Percentiles rank a stretch among this genome's conserved stretches.
phyloP scores from a whole-genome alignment of 2,888 invertebrate species.

The Schizotus pectinicornis region DNA sequence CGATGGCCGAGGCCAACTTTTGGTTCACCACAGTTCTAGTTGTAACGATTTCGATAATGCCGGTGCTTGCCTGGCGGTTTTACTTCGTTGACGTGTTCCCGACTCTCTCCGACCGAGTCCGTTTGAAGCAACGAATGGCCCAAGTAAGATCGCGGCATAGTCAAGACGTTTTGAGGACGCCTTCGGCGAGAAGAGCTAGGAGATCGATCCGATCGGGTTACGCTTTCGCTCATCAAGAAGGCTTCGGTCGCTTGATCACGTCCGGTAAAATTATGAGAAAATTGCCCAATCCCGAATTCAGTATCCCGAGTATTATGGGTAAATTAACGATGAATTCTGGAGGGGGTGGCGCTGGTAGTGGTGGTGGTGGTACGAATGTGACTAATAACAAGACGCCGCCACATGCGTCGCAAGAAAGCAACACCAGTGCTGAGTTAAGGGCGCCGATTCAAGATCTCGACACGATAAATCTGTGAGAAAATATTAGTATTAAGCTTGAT shows the following conservation, averaged over 20 bases:
- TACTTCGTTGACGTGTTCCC: constrained; percentile 92
- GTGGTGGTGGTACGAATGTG: constrained; percentile 37
- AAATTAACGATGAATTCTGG: constrained; percentile 56
- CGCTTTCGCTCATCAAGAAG: constrained; percentile 98
- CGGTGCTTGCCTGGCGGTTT: constrained; percentile 93
- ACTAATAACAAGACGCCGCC: constrained; percentile 45
- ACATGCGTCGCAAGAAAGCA: constrained; percentile 48
- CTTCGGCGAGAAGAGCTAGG: constrained; percentile 86
- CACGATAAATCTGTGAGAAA: constrained; percentile 69
- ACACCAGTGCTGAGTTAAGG: constrained; percentile 52
- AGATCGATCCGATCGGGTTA: constrained; percentile 95
- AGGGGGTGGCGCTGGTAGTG: constrained; percentile 12
- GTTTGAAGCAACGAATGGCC: constrained; percentile 79
- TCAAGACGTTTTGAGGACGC: constrained; percentile 81
- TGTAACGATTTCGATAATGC: constrained; percentile 84
- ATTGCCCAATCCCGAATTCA: constrained; percentile 79
- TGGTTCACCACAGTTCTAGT: constrained; percentile 84
- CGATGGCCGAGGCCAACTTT: constrained; percentile 88
- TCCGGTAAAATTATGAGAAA: constrained; percentile 95
- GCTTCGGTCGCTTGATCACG: constrained; percentile 95
- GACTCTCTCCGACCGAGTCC: constrained; percentile 89
- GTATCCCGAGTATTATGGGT: constrained; percentile 65
- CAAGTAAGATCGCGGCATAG: constrained; percentile 72
- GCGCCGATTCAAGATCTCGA: constrained; percentile 77
- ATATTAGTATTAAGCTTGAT: background rate